Base-by-base conservation (phyloP, 2,888 invertebrate species). In the Eupithecia vulgata region DNA sequence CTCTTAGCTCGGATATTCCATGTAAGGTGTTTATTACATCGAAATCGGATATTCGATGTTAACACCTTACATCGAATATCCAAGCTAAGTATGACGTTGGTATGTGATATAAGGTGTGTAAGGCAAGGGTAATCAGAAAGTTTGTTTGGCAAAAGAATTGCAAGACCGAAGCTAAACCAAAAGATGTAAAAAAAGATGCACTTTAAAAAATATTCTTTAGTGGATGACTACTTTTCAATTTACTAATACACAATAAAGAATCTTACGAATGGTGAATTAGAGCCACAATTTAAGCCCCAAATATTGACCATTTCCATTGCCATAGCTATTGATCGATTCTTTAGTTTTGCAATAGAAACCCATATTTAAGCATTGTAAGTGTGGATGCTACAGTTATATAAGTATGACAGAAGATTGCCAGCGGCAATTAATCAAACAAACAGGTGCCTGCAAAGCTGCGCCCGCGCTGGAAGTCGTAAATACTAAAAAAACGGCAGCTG, bases 391-490 rank as follows among this genome's bases (percentile, higher is more conserved):
- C 87, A 87, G 88, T 89, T 89, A 89, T 86, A 89, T n/a, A n/a
- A n/a, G n/a, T n/a, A n/a, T 88, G 89, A 90, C 90, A 88, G 83
- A 81, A 82, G 85, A 89, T 88, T 88, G 88, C 83, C 83, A 80
- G 79, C 79, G 82, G 82, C 86, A 86, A 91, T 93, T 91, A 92
- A 93, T 93, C 91, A 91, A 88, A 86, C 77, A 81, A 89, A 92
- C 92, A 93, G 93, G 92, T 93, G 92, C 87, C 77, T 82, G 85
- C 84, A 90, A 91, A 90, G 89, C 89, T 89, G 90, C 89, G 84
- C 81, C 81, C 78, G 76, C 72, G 75, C 72, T 84, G 90, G 78
- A 76, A 78, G 78, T 81, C 79, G 78, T 81, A 81, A 94, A 94
- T 88, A 91, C 86, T 80, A 76, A 66, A 74, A 74, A 74, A 74